Evolutionary conservation across 2,113 vertebrate species (phyloP).

Genomic region (Piprites chloris): DNA sequence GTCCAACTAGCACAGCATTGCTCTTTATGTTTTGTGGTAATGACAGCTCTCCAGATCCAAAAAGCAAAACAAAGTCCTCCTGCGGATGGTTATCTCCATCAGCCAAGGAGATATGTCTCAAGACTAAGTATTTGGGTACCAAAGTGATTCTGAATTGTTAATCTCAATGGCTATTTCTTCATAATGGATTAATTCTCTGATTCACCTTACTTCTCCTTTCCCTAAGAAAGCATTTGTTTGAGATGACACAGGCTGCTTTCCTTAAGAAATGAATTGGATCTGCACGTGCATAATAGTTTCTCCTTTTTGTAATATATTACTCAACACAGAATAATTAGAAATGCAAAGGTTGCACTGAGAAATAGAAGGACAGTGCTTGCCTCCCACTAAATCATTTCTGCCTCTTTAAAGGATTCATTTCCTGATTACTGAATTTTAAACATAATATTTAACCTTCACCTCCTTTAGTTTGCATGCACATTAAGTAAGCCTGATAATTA

Average conservation of each 20-base stretch:
- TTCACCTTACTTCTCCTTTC: not conserved
- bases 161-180: not conserved
- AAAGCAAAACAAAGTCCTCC: not conserved
- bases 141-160: not conserved
- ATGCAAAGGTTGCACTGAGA: not conserved
- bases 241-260: not conserved
- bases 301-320: not conserved
- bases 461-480: not conserved
- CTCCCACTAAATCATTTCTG: not conserved
- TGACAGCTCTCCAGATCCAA: not conserved
- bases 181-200: not conserved
- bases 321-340: conserved; percentile 1
- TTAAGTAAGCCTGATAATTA: not conserved
- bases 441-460: conserved; percentile 28
- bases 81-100: not conserved
- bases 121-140: not conserved
- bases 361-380: not conserved
- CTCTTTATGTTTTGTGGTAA: not conserved
- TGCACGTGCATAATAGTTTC: not conserved
- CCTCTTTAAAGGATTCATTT: conserved; percentile 25
- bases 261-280: not conserved
- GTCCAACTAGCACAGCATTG: not conserved
- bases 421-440: conserved; percentile 10
- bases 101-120: not conserved
- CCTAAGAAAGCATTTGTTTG: not conserved